phyloP scores from a whole-genome alignment of 2,113 vertebrate genomes.

The Salvelinus fontinalis region DNA sequence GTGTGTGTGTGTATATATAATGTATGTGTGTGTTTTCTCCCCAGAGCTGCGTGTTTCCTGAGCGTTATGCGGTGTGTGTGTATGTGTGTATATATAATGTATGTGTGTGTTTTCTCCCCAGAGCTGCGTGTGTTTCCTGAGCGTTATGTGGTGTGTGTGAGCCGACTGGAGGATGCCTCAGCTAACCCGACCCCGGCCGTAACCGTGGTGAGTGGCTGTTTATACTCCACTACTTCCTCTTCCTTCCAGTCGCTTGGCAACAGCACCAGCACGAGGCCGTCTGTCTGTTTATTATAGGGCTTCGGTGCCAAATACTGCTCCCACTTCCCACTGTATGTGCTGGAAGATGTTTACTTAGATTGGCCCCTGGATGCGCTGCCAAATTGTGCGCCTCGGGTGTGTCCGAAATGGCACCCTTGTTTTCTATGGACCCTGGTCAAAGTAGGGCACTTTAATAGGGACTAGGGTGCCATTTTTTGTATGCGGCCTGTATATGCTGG shows the following conservation, averaged over 20 bases:
- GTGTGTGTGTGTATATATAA: slow-evolving; percentile 30
- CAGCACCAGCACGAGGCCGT: slow-evolving; percentile 36
- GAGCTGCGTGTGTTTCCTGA: slow-evolving; percentile 89
- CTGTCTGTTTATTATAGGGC: slow-evolving; percentile 65
- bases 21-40: too few species aligned
- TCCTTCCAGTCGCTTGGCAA: slow-evolving; percentile 67
- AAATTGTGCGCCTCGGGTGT: background rate
- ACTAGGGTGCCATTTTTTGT: too few species aligned
- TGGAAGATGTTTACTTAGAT: background rate
- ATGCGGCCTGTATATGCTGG: slow-evolving; percentile 36
- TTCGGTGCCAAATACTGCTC: slow-evolving; percentile 60
- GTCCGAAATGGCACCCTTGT: too few species aligned
- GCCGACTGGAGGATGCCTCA: slow-evolving; percentile 72
- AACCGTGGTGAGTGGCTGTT: slow-evolving; percentile 77
- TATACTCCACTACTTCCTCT: slow-evolving; percentile 71
- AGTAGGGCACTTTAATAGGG: too few species aligned
- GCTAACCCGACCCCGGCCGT: slow-evolving; percentile 63
- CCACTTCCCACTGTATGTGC: slow-evolving; percentile 30
- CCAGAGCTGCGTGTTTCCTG: too few species aligned
- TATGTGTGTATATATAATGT: too few species aligned
- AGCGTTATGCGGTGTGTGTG: too few species aligned
- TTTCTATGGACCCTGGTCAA: too few species aligned
- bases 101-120: slow-evolving; percentile 49
- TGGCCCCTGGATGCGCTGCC: background rate
- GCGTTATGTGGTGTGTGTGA: slow-evolving; percentile 86